phyloP scores from a whole-genome alignment of 2,888 invertebrate genomes.

The Synanthedon vespiformis region DNA sequence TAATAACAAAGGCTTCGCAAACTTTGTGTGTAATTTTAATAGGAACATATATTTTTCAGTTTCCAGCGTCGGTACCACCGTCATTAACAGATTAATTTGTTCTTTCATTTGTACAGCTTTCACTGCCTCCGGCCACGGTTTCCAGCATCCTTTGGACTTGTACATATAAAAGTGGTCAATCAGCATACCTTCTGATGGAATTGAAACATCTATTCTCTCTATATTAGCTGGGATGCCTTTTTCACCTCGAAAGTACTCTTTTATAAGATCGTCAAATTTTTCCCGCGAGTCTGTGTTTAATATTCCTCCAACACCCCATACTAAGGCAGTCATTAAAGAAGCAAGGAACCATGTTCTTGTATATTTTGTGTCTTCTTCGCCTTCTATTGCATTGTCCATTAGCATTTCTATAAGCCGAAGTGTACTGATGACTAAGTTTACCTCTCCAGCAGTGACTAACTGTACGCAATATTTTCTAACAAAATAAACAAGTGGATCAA shows the following conservation, averaged over 20 bases:
- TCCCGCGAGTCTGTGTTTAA: slow-evolving; percentile 79
- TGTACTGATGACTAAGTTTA: slow-evolving; percentile 78
- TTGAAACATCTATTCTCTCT: slow-evolving; percentile 77
- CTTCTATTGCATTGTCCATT: slow-evolving; percentile 77
- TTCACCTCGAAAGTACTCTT: slow-evolving; percentile 61
- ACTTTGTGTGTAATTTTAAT: slow-evolving; percentile 79
- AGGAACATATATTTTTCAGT: slow-evolving; percentile 84
- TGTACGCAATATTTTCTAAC: slow-evolving; percentile 77
- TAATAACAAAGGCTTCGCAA: slow-evolving; percentile 75
- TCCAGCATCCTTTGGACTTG: slow-evolving; percentile 89
- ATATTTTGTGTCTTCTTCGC: slow-evolving; percentile 79
- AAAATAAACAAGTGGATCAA: slow-evolving; percentile 81
- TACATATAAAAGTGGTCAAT: slow-evolving; percentile 86
- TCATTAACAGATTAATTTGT: slow-evolving; percentile 75
- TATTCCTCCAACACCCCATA: slow-evolving; percentile 90
- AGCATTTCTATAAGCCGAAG: slow-evolving; percentile 82
- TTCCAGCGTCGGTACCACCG: slow-evolving; percentile 88
- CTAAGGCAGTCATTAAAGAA: slow-evolving; percentile 77
- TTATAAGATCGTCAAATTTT: slow-evolving; percentile 74
- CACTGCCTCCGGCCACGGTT: slow-evolving; percentile 84
- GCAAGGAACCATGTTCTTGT: slow-evolving; percentile 81
- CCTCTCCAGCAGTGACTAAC: slow-evolving; percentile 76
- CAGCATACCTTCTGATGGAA: slow-evolving; percentile 82
- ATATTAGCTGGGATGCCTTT: slow-evolving; percentile 53
- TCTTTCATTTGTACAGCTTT: slow-evolving; percentile 66